Evolutionary conservation across 2,888 invertebrate genomes (phyloP), one percentile per base, ranked within the genome.

Genomic region (Athrips mouffetella): DNA sequence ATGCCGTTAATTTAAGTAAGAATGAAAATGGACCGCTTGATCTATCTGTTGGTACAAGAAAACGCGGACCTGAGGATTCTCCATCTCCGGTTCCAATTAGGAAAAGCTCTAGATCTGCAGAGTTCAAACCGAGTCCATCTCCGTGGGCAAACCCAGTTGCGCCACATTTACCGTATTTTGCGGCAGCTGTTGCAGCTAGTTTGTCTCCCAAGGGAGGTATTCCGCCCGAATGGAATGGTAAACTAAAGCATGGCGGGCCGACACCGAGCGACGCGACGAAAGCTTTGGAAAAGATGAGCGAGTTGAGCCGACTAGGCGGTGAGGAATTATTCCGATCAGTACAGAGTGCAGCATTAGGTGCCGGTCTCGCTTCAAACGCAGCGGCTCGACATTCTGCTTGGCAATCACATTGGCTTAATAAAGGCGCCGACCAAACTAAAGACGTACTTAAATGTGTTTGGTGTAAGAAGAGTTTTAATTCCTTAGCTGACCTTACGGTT

Each of bases 391-490:
- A 96, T 75, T 96, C 95, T 58, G 97, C 97, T 11, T 97, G 98
- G 95, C 98, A 98, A 71, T 98, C 98, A 1, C 98, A 98, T 75
- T 98, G 98, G 98, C 87, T 98, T 48, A 98, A 96, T 87, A 98
- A 96, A 72, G 97, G 97, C 5, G 96, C 97, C 1, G 97, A 97
- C 64, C 97, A 96, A 67, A 97, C 98, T 13, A 96, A 97, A 80
- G 97, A 98, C 73, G 98, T 98, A 23, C 91, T 98, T 25, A 97
- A 98, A 76, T 98, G 98, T 79, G 98, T 98, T 31, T 98, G 98
- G 96, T 98, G 98, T 80, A 98, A 98, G 76, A 97, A 98, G 76
- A 98, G 98, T 67, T 98, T 98, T 76, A 95, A 96, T 51, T 96
- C 97, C 25, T 86, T 98, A 40, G 98, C 98, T 1, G 96, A 98